phyloP scores from a whole-genome alignment of 2,797 vertebrate genomes.

The Channallabes apus region DNA sequence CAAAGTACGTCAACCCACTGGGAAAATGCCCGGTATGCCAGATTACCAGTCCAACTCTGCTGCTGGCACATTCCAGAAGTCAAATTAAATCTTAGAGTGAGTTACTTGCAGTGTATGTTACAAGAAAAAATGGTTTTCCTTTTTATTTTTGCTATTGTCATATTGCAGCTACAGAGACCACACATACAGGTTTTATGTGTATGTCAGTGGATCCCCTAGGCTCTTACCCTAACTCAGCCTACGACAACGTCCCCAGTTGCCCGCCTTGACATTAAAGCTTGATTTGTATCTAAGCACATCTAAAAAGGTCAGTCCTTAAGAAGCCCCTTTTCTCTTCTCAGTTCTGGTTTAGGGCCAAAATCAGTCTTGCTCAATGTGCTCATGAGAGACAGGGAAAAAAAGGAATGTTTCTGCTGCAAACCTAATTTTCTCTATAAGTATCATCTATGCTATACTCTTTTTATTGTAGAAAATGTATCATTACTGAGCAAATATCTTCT shows the following conservation, averaged over 20 bases:
- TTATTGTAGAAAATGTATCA: constrained; percentile 5
- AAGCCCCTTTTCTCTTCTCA: background rate
- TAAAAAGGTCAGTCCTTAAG: background rate
- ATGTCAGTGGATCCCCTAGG: background rate
- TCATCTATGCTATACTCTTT: background rate
- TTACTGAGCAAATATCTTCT: background rate
- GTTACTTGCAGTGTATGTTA: background rate
- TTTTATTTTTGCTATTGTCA: background rate
- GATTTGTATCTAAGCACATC: background rate
- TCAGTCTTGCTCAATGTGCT: background rate
- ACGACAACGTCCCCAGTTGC: background rate
- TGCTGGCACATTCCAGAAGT: no score
- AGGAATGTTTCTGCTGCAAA: background rate
- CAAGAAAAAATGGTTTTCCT: background rate
- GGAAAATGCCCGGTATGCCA: no score
- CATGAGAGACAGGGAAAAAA: background rate
- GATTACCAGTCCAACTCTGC: no score
- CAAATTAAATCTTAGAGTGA: no score
- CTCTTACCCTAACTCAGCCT: background rate
- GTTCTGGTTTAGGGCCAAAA: background rate
- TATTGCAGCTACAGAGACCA: background rate
- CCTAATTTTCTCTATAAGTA: constrained; percentile 9
- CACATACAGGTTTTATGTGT: background rate
- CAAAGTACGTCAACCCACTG: no score
- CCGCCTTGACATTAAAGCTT: background rate